Conservation (phyloP, 2,888 invertebrate species). For the Eulithis testata region DNA sequence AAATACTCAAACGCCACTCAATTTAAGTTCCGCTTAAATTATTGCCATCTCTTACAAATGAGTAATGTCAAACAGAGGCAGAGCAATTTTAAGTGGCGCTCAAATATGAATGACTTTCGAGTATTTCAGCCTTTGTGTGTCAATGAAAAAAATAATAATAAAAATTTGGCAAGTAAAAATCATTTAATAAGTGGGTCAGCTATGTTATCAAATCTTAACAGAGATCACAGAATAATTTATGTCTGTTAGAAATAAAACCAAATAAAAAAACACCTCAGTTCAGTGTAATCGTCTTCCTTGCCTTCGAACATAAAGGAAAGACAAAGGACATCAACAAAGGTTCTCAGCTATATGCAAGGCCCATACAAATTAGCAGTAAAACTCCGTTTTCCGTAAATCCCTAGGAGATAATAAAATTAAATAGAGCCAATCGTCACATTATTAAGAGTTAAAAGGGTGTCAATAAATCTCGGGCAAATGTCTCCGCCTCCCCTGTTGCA, state of each 20-base stretch:
- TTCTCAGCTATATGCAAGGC: slow-evolving; percentile 9
- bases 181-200: no score
- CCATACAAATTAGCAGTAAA: slow-evolving; percentile 27
- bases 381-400: slow-evolving; percentile 19
- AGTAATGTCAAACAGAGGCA: no score
- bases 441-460: slow-evolving; percentile 60
- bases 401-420: slow-evolving; percentile 57
- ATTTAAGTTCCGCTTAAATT: no score
- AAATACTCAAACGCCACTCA: no score
- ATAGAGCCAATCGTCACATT: slow-evolving; percentile 57
- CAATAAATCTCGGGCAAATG: slow-evolving; percentile 60
- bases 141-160: no score
- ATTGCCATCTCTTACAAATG: no score
- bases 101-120: no score
- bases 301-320: slow-evolving; percentile 8
- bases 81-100: no score
- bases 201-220: no score
- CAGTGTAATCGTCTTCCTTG: not conserved
- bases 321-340: slow-evolving; percentile 9
- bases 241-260: not conserved
- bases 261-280: not conserved
- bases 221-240: no score
- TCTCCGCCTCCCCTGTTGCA: slow-evolving; percentile 42
- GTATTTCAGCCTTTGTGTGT: no score
- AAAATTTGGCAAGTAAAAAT: no score